Percentiles rank a stretch among this genome's conserved stretches.
Evolutionary conservation across 2,797 vertebrate genomes (phyloP).

Genomic region (Lepilemur septentrionalis): DNA sequence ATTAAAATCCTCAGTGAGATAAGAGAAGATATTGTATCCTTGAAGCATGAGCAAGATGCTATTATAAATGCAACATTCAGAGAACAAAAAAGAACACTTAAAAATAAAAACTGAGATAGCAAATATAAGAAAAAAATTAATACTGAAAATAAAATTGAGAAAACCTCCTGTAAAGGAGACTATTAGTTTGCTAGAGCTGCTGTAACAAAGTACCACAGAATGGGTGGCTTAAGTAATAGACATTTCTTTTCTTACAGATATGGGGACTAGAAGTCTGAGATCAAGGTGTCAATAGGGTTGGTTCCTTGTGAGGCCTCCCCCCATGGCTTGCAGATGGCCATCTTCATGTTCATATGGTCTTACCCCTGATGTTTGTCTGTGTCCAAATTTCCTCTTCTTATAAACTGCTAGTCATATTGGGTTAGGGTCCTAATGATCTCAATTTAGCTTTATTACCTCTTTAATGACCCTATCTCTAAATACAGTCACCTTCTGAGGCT

Average conservation of each 20-base stretch:
- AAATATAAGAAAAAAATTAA: not conserved
- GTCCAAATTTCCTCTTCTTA: not conserved
- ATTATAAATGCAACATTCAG: not conserved
- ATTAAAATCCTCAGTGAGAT: not conserved
- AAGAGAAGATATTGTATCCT: not conserved
- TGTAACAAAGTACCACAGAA: not conserved
- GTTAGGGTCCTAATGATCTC: not conserved
- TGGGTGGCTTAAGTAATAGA: not conserved
- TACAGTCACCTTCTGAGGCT: not conserved
- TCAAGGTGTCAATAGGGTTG: not conserved
- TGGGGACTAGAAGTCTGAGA: not conserved
- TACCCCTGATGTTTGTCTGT: not conserved
- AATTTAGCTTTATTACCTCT: not conserved
- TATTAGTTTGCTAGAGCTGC: not conserved
- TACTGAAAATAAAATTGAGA: not conserved
- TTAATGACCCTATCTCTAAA: not conserved
- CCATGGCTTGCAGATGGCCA: not conserved
- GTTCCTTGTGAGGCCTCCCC: not conserved
- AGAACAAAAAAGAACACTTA: not conserved
- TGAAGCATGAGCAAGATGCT: not conserved
- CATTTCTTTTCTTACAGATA: not conserved
- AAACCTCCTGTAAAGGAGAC: not conserved
- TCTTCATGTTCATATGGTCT: not conserved
- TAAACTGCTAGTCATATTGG: not conserved
- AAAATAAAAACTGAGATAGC: not conserved